A percentile compares a stretch with the other conserved stretches of the same genome.
These are phyloP conservation scores for Cromileptes altivelis DNA, from an alignment of 2,113 vertebrate species.

Conservation along the genomic window DNA sequence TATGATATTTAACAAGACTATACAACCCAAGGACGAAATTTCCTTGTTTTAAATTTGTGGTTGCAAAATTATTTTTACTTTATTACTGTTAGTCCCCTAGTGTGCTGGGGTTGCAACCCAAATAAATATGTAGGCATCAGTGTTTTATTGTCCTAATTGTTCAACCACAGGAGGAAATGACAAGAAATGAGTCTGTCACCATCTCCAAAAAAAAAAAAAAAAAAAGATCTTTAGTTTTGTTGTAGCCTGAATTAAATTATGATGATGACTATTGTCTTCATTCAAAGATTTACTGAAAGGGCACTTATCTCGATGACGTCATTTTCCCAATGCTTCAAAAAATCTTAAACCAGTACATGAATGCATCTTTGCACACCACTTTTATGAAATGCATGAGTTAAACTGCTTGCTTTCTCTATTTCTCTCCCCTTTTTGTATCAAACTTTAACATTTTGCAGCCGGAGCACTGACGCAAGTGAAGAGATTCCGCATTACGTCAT, in stretches of 20 bases:
- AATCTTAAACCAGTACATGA: fast-evolving
- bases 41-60: not conserved
- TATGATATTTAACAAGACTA: too few species aligned
- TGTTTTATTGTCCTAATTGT: not conserved
- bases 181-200: not conserved
- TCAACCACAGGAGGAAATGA: not conserved
- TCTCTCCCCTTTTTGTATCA: not conserved
- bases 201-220: too few species aligned
- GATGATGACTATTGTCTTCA: not conserved
- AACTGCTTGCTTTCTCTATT: not conserved
- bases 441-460: conserved; percentile 54
- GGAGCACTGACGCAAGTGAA: conserved; percentile 72
- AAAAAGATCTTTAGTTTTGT: not conserved
- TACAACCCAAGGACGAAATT: not conserved
- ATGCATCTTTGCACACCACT: too few species aligned
- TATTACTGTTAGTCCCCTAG: not conserved
- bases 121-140: not conserved
- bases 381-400: fast-evolving
- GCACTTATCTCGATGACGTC: conserved; percentile 33
- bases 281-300: not conserved
- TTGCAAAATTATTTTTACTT: not conserved
- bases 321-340: conserved; percentile 3
- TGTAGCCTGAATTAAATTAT: not conserved
- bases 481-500: conserved; percentile 88
- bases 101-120: not conserved